Percentiles rank a stretch among this genome's conserved stretches.
phyloP scores from a whole-genome alignment of 37 sponge, comb jelly and placozoan genomes.

The Axinella damicornis region DNA sequence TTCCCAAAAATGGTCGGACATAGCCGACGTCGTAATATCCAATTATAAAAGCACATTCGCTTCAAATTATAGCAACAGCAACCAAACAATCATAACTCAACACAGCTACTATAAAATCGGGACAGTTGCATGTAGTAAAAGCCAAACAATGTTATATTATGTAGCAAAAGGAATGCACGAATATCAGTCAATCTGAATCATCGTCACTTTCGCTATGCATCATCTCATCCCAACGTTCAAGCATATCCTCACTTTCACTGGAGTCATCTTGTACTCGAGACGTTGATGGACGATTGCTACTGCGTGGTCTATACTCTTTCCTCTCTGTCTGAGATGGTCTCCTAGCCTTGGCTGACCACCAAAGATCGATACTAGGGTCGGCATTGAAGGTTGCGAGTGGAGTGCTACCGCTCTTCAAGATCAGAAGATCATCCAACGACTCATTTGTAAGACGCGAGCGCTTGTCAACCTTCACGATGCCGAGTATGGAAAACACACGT shows the following conservation, averaged over 20 bases:
- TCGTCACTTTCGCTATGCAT: background rate
- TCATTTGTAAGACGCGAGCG: conserved; percentile 32
- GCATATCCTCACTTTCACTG: conserved; percentile 23
- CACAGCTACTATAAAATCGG: no score
- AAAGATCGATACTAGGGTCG: conserved; percentile 30
- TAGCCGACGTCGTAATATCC: no score
- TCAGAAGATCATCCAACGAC: conserved; percentile 50
- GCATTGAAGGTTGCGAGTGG: conserved; percentile 31
- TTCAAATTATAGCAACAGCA: no score
- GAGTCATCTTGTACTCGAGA: background rate
- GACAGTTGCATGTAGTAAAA: no score
- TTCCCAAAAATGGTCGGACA: no score
- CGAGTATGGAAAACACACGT: conserved; percentile 34
- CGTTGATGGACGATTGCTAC: conserved; percentile 30
- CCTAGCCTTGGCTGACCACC: conserved; percentile 46
- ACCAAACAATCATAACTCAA: no score
- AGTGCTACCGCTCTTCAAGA: conserved; percentile 37
- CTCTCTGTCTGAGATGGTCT: conserved; percentile 37
- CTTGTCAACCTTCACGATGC: conserved; percentile 33
- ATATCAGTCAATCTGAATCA: conserved; percentile 16
- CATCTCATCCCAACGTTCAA: conserved; percentile 52
- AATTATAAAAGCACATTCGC: no score
- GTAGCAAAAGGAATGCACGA: no score
- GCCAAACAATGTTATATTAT: no score
- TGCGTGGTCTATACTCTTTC: background rate